phyloP scores from a whole-genome alignment of 2,797 vertebrate species.

The Yasuhikotakia modesta region DNA sequence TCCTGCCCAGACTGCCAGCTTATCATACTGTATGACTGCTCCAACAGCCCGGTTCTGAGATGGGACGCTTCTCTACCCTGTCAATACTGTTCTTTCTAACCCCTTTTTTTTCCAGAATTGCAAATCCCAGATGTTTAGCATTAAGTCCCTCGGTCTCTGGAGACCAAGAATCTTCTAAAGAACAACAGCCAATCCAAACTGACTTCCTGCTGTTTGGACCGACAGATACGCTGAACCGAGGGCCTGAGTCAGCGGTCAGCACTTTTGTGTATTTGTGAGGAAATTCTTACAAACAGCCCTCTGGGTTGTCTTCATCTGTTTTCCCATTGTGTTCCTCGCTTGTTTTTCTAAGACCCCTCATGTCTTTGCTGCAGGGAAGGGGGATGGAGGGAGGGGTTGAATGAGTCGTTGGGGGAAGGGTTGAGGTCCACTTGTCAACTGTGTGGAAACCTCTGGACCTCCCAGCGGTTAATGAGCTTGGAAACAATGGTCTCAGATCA shows the following conservation, averaged over 20 bases:
- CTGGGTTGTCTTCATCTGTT: slow-evolving; percentile 74
- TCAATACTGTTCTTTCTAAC: slow-evolving; percentile 37
- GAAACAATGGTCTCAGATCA: slow-evolving; percentile 84
- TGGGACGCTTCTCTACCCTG: slow-evolving; percentile 40
- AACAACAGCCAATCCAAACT: slow-evolving; percentile 67
- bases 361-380: slow-evolving; percentile 64
- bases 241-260: slow-evolving; percentile 65
- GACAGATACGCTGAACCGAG: slow-evolving; percentile 61
- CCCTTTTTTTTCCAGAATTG: slow-evolving; percentile 69
- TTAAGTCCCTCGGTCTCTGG: slow-evolving; percentile 65
- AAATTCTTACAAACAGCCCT: slow-evolving; percentile 76
- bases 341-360: slow-evolving; percentile 75
- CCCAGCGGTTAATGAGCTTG: slow-evolving; percentile 80
- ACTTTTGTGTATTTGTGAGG: slow-evolving; percentile 67
- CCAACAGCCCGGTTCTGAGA: slow-evolving; percentile 5
- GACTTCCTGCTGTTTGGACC: slow-evolving; percentile 73
- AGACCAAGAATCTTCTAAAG: slow-evolving; percentile 56
- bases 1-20: not conserved
- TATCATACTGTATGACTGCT: slow-evolving; percentile 2
- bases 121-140: slow-evolving; percentile 74
- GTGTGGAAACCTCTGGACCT: slow-evolving; percentile 70
- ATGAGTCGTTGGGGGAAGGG: slow-evolving; percentile 55
- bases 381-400: slow-evolving; percentile 62
- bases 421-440: slow-evolving; percentile 76
- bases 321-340: slow-evolving; percentile 72